Conservation (phyloP, 2,888 invertebrate genomes). For the Patella caerulea region DNA sequence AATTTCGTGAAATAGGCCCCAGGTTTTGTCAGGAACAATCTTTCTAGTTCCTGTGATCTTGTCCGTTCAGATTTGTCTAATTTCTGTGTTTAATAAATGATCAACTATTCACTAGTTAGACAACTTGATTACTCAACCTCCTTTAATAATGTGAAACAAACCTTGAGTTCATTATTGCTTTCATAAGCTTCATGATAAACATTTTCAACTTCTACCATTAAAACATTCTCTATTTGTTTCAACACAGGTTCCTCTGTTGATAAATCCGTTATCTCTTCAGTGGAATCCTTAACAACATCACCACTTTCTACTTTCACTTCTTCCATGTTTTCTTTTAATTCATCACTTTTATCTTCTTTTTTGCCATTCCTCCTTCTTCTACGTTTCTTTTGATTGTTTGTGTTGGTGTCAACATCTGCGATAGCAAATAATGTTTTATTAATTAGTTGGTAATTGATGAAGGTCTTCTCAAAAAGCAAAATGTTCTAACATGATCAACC, state of each 20-base stretch:
- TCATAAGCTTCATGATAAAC: constrained; percentile 88
- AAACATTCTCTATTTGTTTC: constrained; percentile 47
- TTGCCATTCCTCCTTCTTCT: neutral
- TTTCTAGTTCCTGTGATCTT: no score
- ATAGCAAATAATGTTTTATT: no score
- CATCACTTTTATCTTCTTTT: constrained; percentile 8
- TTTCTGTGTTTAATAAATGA: neutral
- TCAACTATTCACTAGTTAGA: neutral
- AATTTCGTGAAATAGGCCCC: no score
- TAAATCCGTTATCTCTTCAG: constrained; percentile 14
- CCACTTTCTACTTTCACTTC: constrained; percentile 18
- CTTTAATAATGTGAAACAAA: constrained; percentile 48
- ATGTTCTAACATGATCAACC: no score
- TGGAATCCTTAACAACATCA: constrained; percentile 2
- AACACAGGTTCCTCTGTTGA: constrained; percentile 1
- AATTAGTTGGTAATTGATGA: no score
- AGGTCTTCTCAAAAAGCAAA: no score
- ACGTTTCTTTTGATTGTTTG: no score
- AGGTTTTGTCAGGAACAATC: no score
- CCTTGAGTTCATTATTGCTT: constrained; percentile 94
- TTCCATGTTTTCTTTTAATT: neutral
- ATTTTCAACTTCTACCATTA: constrained; percentile 97
- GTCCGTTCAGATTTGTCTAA: neutral
- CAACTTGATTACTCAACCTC: neutral
- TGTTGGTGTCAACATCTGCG: no score